Base-by-base conservation (phyloP, 2,113 vertebrate species). In the Engystomops pustulosus region DNA sequence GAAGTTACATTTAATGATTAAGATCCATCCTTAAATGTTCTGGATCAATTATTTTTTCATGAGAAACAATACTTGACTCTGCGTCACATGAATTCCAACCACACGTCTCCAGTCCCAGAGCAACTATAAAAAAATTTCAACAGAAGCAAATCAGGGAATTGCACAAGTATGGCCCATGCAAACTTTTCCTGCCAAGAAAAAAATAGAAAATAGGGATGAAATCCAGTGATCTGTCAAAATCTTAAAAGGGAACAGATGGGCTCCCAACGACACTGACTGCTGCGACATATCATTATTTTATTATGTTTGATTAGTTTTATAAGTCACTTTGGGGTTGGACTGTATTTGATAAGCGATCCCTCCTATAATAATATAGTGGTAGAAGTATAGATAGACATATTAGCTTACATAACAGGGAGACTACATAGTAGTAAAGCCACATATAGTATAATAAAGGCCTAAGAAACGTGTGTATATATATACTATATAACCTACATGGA, bases 91-190 rank as follows among this genome's bases (percentile, higher is more conserved):
- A 47, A 84, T 71, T 84, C 45, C 72, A 69, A 44, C 58, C 23
- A 32, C 36, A 84, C 74, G 34, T 84, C 60, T 69, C 58, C 12
- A 7, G 65, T 78, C 82, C 32, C 72, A 55, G 60, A 69, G 44
- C 34, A 69, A 45, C 41, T 69, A 84, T 84, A 44, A 78, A 78
- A 84, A 55, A 34, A 49, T 69, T 69, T 84, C 74, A 69, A 84
- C 82, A 84, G 82, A 78, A 84, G 82, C 74, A 34, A 53, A 65
- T 78, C 82, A 69, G 62, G 62, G 60, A 84, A 78, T 84, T 67
- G 68, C 47, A 30, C 62, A 78, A 44, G 47, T 58, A n/a, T 69
- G 47, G 60, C 27, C 72, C 34, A 38, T 70, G 72, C 60, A 68
- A 44, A 78, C 60, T 34, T 44, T 41, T 41, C 30, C 32, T 77